Percentiles rank a stretch among this genome's conserved stretches.
phyloP scores from a whole-genome alignment of 2,113 vertebrate species.

The Microcebus lehilahytsara region DNA sequence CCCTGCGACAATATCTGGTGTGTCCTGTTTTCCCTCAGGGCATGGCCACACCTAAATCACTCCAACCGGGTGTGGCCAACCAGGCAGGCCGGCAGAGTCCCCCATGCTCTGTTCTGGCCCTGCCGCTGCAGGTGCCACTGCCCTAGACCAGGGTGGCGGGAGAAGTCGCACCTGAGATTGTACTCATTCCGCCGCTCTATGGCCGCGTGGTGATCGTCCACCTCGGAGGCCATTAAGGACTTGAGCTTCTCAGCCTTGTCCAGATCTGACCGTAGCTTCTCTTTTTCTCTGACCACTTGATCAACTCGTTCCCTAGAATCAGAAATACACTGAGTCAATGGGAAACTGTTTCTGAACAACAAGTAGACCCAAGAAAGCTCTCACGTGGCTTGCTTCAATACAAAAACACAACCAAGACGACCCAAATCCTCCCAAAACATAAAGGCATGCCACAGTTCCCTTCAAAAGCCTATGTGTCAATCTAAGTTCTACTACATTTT shows the following conservation, averaged over 20 bases:
- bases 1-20: neutral
- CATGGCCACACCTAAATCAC: neutral
- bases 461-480: neutral
- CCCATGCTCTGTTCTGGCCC: neutral
- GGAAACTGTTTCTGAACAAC: neutral
- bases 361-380: neutral
- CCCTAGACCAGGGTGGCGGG: neutral
- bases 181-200: conserved; percentile 92
- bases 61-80: neutral
- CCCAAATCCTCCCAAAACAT: neutral
- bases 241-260: conserved; percentile 95
- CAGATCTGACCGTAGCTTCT: conserved; percentile 91
- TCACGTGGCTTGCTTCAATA: conserved; percentile 13
- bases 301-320: conserved; percentile 90
- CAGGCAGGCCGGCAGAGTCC: neutral
- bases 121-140: neutral
- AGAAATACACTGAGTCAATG: neutral
- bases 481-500: neutral
- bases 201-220: conserved; percentile 94
- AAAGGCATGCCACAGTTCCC: neutral
- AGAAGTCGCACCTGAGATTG: conserved; percentile 88
- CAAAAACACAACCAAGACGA: conserved; percentile 55
- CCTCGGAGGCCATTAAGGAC: conserved; percentile 92
- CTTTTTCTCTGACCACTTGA: conserved; percentile 91
- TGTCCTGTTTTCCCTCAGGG: neutral